Conservation (phyloP, 2,113 vertebrate genomes). For the Chloroceryle aenea region DNA sequence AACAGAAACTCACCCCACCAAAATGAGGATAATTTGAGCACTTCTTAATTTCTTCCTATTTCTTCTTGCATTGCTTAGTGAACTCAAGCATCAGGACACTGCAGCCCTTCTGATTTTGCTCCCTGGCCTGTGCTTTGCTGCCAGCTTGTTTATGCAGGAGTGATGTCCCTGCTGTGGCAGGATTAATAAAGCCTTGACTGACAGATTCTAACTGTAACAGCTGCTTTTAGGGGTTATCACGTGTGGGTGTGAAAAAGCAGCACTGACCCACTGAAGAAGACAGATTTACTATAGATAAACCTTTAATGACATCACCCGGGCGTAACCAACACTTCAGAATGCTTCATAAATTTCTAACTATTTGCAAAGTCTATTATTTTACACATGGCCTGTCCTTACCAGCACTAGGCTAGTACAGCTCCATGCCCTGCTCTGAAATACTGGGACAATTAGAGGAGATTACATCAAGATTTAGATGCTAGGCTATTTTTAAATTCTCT, state of each 20-base stretch:
- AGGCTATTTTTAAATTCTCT: constrained; percentile 35
- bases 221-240: not conserved
- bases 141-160: not conserved
- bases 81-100: not conserved
- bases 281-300: not conserved
- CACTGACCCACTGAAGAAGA: not conserved
- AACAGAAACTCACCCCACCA: not conserved
- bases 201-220: not conserved
- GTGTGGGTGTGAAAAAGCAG: not conserved
- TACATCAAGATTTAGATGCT: not conserved
- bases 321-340: not conserved
- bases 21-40: not conserved
- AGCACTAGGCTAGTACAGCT: not conserved
- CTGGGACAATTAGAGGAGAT: not conserved
- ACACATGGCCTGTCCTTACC: not conserved
- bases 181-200: not conserved
- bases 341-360: not conserved
- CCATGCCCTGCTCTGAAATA: not conserved
- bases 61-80: not conserved
- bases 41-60: not conserved
- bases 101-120: not conserved
- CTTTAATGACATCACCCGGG: not conserved
- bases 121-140: not conserved
- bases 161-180: not conserved
- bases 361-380: not conserved